Conservation (phyloP, 2,888 invertebrate species). For the Xiphydria camelus region DNA sequence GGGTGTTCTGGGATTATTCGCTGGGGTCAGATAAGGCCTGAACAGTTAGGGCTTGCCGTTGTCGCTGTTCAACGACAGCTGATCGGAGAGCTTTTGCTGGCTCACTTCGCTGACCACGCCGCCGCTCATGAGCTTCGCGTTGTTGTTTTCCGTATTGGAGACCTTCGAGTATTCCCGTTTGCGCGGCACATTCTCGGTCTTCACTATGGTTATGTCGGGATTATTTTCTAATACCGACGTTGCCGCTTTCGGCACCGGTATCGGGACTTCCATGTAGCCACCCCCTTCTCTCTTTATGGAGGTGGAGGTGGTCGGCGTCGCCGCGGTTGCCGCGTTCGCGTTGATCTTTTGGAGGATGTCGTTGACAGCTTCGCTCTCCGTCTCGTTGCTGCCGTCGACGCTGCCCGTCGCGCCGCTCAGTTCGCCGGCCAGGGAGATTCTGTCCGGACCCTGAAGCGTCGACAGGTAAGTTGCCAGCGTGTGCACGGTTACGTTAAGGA, state of each 20-base stretch:
- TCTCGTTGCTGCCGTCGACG: constrained; percentile 55
- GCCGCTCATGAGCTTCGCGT: constrained; percentile 55
- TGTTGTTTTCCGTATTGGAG: constrained; percentile 53
- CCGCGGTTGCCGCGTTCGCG: constrained; percentile 43
- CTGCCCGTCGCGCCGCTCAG: constrained; percentile 47
- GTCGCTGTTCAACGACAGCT: constrained; percentile 52
- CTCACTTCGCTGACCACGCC: constrained; percentile 51
- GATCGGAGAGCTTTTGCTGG: constrained; percentile 44
- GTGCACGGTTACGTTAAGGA: constrained; percentile 75
- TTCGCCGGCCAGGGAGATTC: constrained; percentile 58
- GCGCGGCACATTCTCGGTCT: constrained; percentile 61
- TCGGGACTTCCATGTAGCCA: constrained; percentile 52
- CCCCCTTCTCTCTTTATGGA: constrained; percentile 57
- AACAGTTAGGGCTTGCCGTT: constrained; percentile 57
- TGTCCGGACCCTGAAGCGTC: constrained; percentile 62
- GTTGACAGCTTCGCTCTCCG: constrained; percentile 58
- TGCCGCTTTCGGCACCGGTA: constrained; percentile 45
- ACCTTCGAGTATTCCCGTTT: constrained; percentile 56
- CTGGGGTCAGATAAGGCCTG: constrained; percentile 54
- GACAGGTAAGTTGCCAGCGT: constrained; percentile 73
- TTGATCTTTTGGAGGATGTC: constrained; percentile 58
- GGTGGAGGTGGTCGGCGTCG: constrained; percentile 46
- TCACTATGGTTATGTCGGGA: constrained; percentile 66
- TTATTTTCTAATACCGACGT: constrained; percentile 61
- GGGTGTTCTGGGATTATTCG: constrained; percentile 37